A percentile compares a stretch with the other conserved stretches of the same genome.
Conservation (phyloP, 2,113 vertebrate species). For the Eudyptes chrysolophus region DNA sequence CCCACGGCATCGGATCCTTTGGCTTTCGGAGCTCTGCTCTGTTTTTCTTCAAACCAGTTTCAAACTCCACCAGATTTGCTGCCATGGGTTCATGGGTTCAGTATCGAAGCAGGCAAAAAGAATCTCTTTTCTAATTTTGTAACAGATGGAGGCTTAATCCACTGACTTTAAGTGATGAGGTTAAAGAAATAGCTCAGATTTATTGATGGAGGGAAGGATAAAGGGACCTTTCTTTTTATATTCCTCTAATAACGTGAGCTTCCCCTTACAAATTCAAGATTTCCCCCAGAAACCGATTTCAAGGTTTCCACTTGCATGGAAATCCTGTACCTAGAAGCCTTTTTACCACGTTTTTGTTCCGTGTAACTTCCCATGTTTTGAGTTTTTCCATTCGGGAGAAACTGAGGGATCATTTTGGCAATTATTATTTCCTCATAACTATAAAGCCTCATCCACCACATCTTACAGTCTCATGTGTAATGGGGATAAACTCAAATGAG, state of each 20-base stretch:
- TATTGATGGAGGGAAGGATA: not conserved
- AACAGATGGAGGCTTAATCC: not conserved
- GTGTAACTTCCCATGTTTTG: not conserved
- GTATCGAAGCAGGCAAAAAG: not conserved
- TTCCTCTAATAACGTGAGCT: not conserved
- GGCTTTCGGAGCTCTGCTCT: not conserved
- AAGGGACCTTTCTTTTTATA: not conserved
- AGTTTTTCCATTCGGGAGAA: not conserved
- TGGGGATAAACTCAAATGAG: not conserved
- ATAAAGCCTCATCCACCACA: not conserved
- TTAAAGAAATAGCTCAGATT: not conserved
- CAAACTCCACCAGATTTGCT: accelerated
- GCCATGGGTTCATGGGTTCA: not conserved
- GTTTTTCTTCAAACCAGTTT: not conserved
- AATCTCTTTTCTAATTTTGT: not conserved
- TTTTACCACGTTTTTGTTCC: not conserved
- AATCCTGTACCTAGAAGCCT: not conserved
- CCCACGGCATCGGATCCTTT: accelerated
- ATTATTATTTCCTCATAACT: not conserved
- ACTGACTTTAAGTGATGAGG: not conserved
- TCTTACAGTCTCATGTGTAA: not conserved
- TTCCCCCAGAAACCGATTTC: not conserved
- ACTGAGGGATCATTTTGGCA: not conserved
- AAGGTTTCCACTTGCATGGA: not conserved
- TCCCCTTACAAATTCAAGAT: not conserved